Evolutionary conservation across 1,140 invertebrate genomes (phyloP).

Genomic region (Drosophila busckii): DNA sequence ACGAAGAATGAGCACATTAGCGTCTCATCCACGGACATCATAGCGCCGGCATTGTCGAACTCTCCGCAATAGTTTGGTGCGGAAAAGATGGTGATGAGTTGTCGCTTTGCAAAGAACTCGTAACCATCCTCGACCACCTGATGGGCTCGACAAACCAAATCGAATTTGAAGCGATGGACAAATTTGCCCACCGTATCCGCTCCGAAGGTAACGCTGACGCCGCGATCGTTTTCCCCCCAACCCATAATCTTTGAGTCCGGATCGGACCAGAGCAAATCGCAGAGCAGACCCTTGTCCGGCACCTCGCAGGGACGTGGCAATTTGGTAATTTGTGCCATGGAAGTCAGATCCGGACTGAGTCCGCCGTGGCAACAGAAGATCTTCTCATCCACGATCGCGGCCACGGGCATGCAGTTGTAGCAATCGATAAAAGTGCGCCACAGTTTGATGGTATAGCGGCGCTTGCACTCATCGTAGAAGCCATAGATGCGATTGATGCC

Average conservation of each 20-base stretch:
- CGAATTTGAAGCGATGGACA: slow-evolving; percentile 94
- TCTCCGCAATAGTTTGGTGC: slow-evolving; percentile 93
- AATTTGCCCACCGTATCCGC: slow-evolving; percentile 95
- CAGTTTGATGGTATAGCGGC: slow-evolving; percentile 96
- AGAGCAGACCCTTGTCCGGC: slow-evolving; percentile 93
- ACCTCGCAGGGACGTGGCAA: slow-evolving; percentile 95
- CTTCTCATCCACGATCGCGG: slow-evolving; percentile 96
- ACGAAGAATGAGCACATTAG: too few relatives aligned
- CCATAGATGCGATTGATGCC: slow-evolving; percentile 94
- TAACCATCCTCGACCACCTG: slow-evolving; percentile 99
- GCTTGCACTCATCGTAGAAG: slow-evolving; percentile 97
- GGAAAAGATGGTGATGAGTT: slow-evolving; percentile 96
- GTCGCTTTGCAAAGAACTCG: slow-evolving; percentile 98
- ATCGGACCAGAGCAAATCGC: slow-evolving; percentile 98
- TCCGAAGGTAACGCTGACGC: slow-evolving; percentile 96
- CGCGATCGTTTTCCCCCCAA: slow-evolving; percentile 96
- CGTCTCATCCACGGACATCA: slow-evolving; percentile 99
- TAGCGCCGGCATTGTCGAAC: slow-evolving; percentile 98
- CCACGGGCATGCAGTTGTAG: slow-evolving; percentile 97
- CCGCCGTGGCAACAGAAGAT: slow-evolving; percentile 98
- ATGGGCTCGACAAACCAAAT: slow-evolving; percentile 96
- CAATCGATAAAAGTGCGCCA: slow-evolving; percentile 97
- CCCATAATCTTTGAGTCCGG: slow-evolving; percentile 92
- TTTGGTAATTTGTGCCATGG: slow-evolving; percentile 92
- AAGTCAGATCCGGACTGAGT: slow-evolving; percentile 90